Conservation (phyloP, 2,888 invertebrate species). For the Epirrhoe tristata region DNA sequence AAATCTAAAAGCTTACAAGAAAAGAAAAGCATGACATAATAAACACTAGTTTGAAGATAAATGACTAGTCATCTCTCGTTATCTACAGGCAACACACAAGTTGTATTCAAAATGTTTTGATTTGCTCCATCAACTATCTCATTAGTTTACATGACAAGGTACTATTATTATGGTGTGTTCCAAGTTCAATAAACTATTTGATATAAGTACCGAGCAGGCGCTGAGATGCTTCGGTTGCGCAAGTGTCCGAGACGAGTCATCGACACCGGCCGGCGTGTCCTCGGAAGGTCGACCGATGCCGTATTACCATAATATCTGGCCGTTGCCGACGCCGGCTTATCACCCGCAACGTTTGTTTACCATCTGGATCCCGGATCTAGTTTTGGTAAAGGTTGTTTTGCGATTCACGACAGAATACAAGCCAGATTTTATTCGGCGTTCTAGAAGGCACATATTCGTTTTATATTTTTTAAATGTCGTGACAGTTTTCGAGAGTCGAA, state of each 20-base stretch:
- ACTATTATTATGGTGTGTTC: constrained; percentile 18
- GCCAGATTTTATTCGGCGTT: constrained; percentile 24
- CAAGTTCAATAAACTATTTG: constrained; percentile 35
- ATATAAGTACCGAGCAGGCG: constrained; percentile 18
- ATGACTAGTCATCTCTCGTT: background rate
- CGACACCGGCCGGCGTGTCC: constrained; percentile 66
- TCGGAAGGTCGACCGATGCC: constrained; percentile 63
- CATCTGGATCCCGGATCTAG: constrained; percentile 59
- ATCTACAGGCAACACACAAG: background rate
- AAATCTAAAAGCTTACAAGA: constrained; percentile 2
- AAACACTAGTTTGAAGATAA: background rate
- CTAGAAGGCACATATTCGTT: constrained; percentile 25
- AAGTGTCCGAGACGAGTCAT: constrained; percentile 62
- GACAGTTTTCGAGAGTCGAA: constrained; percentile 21
- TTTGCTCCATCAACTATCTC: background rate
- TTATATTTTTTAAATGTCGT: constrained; percentile 18
- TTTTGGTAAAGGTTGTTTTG: constrained; percentile 51
- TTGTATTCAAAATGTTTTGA: background rate
- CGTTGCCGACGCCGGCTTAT: constrained; percentile 48
- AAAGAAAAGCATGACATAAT: background rate
- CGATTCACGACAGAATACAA: constrained; percentile 13
- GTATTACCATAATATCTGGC: constrained; percentile 52
- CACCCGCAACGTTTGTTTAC: constrained; percentile 56
- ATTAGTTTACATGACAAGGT: constrained; percentile 3
- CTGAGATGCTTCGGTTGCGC: constrained; percentile 54